Conservation (phyloP, 2,888 invertebrate genomes). For the Acanthacorydalis orientalis region DNA sequence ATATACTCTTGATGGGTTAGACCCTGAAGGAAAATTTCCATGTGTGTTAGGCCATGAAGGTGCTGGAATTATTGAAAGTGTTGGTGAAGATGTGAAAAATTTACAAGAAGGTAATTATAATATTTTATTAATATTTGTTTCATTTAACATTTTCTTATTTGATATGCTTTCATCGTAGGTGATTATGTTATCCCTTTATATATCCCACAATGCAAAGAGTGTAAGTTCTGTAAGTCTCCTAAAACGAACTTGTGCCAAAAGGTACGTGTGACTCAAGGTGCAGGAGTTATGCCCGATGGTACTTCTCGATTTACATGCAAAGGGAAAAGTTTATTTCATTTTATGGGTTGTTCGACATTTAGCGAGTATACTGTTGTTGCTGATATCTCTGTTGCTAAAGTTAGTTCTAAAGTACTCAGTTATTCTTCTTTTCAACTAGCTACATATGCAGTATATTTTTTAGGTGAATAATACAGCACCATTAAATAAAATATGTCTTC, state of each 20-base stretch:
- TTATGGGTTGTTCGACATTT: slow-evolving; percentile 96
- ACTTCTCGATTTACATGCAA: slow-evolving; percentile 72
- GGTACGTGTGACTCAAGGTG: slow-evolving; percentile 72
- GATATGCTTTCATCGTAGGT: slow-evolving; percentile 29
- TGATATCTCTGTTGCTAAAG: slow-evolving; percentile 91
- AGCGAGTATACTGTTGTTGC: slow-evolving; percentile 87
- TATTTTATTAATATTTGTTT: neutral
- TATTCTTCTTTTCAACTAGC: slow-evolving; percentile 1
- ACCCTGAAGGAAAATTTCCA: slow-evolving; percentile 85
- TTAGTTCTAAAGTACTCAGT: too few relatives aligned
- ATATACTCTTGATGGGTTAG: slow-evolving; percentile 72
- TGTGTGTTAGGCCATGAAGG: slow-evolving; percentile 94
- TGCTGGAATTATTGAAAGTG: slow-evolving; percentile 89
- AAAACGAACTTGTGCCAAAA: slow-evolving; percentile 97
- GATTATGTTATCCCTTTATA: slow-evolving; percentile 97
- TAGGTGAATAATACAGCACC: slow-evolving; percentile 62
- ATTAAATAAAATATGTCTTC: slow-evolving; percentile 70
- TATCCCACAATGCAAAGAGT: slow-evolving; percentile 90
- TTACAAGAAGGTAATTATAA: slow-evolving; percentile 50
- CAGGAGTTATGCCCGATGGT: slow-evolving; percentile 85
- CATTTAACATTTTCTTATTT: neutral
- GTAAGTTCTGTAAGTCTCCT: slow-evolving; percentile 87
- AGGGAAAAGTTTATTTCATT: slow-evolving; percentile 66
- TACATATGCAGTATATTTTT: slow-evolving; percentile 7
- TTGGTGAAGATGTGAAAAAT: slow-evolving; percentile 79